Percentiles rank a stretch among this genome's conserved stretches.
Conservation (phyloP, 2,113 vertebrate genomes). For the Gymnogyps californianus region DNA sequence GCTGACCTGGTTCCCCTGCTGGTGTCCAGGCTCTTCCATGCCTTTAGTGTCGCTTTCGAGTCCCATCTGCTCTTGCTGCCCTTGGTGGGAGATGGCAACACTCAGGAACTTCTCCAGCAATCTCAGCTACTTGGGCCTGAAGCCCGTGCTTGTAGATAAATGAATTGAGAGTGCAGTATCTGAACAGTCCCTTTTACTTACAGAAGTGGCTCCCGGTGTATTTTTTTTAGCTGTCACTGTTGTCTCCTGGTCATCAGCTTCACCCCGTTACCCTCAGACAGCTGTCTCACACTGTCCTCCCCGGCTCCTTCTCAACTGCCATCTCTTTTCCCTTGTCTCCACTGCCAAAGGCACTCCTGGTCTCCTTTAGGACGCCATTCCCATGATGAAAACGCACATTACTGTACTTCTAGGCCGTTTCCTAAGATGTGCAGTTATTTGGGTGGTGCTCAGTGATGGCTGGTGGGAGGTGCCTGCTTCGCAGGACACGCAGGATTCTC, state of each 20-base stretch:
- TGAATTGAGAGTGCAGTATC: neutral
- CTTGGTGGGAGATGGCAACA: neutral
- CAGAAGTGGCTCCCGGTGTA: neutral
- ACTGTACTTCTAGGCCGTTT: neutral
- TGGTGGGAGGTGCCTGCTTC: neutral
- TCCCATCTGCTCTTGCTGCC: neutral
- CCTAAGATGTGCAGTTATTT: neutral
- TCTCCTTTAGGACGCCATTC: neutral
- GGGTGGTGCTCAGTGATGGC: neutral
- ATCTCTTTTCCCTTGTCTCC: neutral
- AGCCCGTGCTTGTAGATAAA: neutral
- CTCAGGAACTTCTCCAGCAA: neutral
- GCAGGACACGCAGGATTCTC: fast-evolving
- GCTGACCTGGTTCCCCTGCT: neutral
- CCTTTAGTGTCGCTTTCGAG: neutral
- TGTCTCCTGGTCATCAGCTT: neutral
- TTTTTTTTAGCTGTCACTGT: neutral
- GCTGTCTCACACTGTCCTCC: neutral
- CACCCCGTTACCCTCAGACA: neutral
- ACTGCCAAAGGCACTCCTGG: neutral
- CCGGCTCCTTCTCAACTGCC: neutral
- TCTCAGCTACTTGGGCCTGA: neutral
- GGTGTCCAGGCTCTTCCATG: neutral
- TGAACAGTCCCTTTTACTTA: neutral
- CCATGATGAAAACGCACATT: neutral